These are phyloP conservation scores for Rapana venosa DNA, from an alignment of 2,888 invertebrate species.

Conservation along the genomic window DNA sequence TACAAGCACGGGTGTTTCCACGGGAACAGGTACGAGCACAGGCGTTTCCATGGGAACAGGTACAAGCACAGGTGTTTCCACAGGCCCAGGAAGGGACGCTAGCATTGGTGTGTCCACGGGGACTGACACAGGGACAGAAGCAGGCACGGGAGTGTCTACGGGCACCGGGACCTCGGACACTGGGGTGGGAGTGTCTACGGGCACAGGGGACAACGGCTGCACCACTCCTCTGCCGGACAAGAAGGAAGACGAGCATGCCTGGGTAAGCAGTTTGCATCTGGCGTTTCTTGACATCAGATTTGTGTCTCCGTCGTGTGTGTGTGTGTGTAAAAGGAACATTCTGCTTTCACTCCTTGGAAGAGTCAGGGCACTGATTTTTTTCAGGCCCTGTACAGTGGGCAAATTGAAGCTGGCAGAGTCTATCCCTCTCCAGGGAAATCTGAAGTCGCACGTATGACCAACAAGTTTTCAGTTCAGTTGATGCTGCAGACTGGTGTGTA, in stretches of 20 bases:
- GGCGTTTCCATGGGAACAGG: neutral
- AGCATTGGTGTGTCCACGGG: neutral
- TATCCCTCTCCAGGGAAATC: no score
- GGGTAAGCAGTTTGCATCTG: neutral
- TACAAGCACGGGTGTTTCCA: neutral
- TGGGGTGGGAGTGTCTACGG: constrained; percentile 24
- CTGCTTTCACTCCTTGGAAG: no score
- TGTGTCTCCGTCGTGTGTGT: no score
- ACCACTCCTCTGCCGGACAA: constrained; percentile 29
- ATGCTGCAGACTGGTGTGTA: no score
- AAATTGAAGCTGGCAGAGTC: no score
- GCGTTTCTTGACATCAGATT: no score
- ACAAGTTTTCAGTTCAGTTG: no score
- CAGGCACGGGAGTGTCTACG: neutral
- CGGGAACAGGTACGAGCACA: neutral
- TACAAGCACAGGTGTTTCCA: neutral
- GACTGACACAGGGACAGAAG: neutral
- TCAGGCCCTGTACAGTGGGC: no score
- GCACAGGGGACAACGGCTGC: neutral
- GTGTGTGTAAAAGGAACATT: no score
- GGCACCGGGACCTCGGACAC: constrained; percentile 25
- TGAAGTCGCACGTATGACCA: no score
- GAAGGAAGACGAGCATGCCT: constrained; percentile 43
- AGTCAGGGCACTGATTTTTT: no score
- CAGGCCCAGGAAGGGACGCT: neutral